Conservation (phyloP, 2,888 invertebrate species). For the Augochlorella aurata region DNA sequence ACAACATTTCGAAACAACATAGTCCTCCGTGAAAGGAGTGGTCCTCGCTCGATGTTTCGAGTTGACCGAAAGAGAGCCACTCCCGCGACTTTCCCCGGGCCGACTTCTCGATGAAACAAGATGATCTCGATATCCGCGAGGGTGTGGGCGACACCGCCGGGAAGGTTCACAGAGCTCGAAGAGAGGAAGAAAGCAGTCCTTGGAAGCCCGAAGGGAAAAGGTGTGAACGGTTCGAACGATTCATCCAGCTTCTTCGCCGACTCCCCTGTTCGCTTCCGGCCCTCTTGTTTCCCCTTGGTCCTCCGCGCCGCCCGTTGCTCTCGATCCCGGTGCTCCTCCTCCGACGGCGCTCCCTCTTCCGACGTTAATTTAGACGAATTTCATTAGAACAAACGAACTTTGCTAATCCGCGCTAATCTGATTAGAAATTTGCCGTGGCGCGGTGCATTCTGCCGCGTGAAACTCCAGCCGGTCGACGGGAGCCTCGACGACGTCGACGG, state of each 20-base stretch:
- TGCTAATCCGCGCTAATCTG: conserved; percentile 81
- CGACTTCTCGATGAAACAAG: background rate
- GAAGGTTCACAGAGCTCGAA: background rate
- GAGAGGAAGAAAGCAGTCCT: background rate
- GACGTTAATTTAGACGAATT: conserved; percentile 82
- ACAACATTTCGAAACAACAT: no score
- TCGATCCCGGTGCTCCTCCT: conserved; percentile 49
- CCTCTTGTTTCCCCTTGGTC: conserved; percentile 5
- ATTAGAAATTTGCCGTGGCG: conserved; percentile 81
- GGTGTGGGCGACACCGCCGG: background rate
- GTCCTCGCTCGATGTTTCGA: background rate
- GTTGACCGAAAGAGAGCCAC: background rate
- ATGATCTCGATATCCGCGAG: conserved; percentile 2
- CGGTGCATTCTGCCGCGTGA: conserved; percentile 75
- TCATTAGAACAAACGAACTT: conserved; percentile 82
- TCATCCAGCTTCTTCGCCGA: conserved; percentile 15
- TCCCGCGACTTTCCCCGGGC: background rate
- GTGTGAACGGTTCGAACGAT: background rate
- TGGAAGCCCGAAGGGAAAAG: background rate
- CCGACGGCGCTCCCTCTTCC: conserved; percentile 64
- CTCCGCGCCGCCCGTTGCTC: conserved; percentile 26
- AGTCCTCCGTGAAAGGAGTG: background rate
- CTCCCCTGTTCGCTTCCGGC: conserved; percentile 6
- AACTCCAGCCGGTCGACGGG: conserved; percentile 66
- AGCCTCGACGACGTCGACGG: conserved; percentile 55